Conservation (phyloP, 2,113 vertebrate genomes). For the Rhipidura dahli region DNA sequence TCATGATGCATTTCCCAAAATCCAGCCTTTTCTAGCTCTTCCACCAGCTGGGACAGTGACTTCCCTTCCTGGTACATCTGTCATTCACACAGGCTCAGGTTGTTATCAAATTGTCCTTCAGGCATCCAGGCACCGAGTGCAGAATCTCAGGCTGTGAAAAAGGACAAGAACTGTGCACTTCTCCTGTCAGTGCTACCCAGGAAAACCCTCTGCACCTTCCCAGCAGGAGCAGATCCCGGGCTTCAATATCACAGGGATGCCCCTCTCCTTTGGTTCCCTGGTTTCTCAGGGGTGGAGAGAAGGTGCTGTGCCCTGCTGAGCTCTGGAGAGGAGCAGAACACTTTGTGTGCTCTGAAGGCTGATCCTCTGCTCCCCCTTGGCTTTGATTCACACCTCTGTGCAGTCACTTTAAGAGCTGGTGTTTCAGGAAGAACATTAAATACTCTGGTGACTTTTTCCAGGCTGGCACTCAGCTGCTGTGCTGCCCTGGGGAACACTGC, state of each 20-base stretch:
- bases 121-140: neutral
- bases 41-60: neutral
- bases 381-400: neutral
- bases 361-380: neutral
- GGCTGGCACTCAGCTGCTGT: neutral
- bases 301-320: neutral
- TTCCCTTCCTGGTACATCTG: neutral
- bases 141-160: neutral
- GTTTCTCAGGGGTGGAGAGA: neutral
- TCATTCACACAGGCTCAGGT: neutral
- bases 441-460: accelerated
- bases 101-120: neutral
- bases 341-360: neutral
- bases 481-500: neutral
- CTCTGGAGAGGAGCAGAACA: neutral
- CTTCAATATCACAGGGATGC: neutral
- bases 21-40: neutral
- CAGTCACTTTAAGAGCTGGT: neutral
- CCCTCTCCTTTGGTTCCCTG: neutral
- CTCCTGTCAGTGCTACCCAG: neutral
- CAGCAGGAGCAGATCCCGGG: neutral
- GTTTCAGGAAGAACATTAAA: neutral
- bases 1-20: neutral
- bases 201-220: neutral
- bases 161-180: neutral